Base-by-base conservation (phyloP, 2,797 vertebrate genomes). In the Gambusia yucatana region DNA sequence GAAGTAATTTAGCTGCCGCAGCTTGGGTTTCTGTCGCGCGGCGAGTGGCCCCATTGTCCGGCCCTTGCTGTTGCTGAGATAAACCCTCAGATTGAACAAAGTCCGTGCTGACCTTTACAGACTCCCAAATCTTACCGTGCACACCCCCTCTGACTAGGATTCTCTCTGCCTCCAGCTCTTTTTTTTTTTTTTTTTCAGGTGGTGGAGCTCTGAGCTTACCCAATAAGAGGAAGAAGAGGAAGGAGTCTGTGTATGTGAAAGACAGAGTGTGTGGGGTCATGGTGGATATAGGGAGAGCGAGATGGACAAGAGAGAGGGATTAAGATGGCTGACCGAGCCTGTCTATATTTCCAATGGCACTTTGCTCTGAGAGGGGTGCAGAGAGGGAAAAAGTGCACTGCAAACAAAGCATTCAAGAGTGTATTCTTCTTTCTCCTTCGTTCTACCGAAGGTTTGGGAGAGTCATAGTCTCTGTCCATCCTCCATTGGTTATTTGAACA, bases 31-130 rank as follows among this genome's bases (percentile, higher is more conserved):
- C 97, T 97, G 97, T 98, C 95, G 95, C 93, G 93, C 96, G 96
- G 97, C 97, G 93, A 95, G 96, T 91, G 93, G 94, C 89, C 96
- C 95, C 96, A 97, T 99, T 99, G 98, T 99, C 96, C 94, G 89
- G 96, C 96, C 90, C 96, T 70, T 93, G 97, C 96, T 95, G 97
- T 96, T 95, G 97, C 97, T 91, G 95, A 98, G 98, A 98, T 98
- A 99, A 99, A 98, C 97, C 97, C 96, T 97, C 96, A 95, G 96
- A 97, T 97, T 95, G 97, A 98, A 98, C 98, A 98, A 98, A 98
- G 97, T 97, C 97, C 88, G 91, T 46, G 91, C 94, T 97, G 97
- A 98, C 97, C 98, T 98, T 97, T 97, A 97, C 97, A 98, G 97
- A 98, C 97, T 97, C 94, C 90, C 94, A 95, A 96, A 97, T 97